Base-by-base conservation (phyloP, 2,113 vertebrate species). In the Plotosus lineatus region DNA sequence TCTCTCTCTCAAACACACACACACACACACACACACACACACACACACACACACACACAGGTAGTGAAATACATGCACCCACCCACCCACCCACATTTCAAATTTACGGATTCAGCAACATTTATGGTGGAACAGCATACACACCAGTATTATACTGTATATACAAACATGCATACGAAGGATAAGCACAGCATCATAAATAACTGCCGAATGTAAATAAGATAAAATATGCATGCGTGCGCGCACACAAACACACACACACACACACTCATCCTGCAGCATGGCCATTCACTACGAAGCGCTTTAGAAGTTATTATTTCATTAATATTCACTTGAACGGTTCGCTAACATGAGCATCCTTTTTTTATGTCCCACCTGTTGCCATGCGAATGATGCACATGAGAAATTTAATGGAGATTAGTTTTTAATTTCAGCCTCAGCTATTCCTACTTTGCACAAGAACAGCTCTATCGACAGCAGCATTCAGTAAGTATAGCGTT, bases 101-200 rank as follows among this genome's bases (percentile, higher is more conserved):
- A 85, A 89, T 82, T 56, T 78, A 86, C 88, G 84, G 88, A 89
- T 85, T 89, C 88, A 89, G 88, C 88, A 88, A 26, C 38, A 36
- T 48, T 68, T 78, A 46, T 56, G 68, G 53, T 42, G 44, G 53
- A 77, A 73, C 33, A 74, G 33, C 65, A 80, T 40, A 73, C 65
- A 81, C 55, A 73, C 15, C 68, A 48, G 26, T 21, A 71, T 71
- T 71, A 50, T 44, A 36, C 9, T 56, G 38, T 19, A 77, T 17
- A 38, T 38, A 60, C 56, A 65, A 71, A 73, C 51, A 66, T 56
- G 31, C 8, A 50, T 23, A 66, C 40, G 76, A 55, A 58, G 33
- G 31, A 65, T 33, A 56, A 60, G n/a, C 42, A 46, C 46, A 56
- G 21, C 74, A 46, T 36, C 33, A 15, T 38, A 68, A 51, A 56